Evolutionary conservation across 2,113 vertebrate species (phyloP).

Genomic region (Chinchilla lanigera): DNA sequence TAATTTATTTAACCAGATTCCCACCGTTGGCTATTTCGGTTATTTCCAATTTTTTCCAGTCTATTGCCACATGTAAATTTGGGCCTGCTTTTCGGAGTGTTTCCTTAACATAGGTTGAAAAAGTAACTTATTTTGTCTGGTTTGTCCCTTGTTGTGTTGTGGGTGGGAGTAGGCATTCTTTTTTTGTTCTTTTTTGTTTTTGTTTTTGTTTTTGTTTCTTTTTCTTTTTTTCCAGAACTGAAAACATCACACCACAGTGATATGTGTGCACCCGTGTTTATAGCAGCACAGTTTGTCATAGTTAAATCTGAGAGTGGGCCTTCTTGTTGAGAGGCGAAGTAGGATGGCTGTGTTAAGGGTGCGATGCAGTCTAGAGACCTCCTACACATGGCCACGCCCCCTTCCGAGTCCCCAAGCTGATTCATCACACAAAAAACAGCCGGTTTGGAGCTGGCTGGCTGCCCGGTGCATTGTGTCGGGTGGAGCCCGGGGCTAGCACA

Average conservation of each 20-base stretch:
- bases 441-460: constrained; percentile 21
- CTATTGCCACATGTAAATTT: neutral
- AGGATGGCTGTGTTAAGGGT: neutral
- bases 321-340: neutral
- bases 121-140: neutral
- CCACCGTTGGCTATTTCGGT: neutral
- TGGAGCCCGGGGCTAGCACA: constrained; percentile 44
- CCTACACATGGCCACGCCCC: neutral
- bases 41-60: neutral
- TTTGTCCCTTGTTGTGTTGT: neutral
- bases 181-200: too few relatives aligned
- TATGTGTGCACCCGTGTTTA: too few relatives aligned
- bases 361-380: neutral
- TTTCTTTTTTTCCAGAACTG: too few relatives aligned
- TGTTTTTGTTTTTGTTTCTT: too few relatives aligned
- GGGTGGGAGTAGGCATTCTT: neutral
- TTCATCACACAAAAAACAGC: constrained; percentile 18
- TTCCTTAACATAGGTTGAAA: neutral
- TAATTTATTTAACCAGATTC: neutral
- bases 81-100: neutral
- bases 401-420: constrained; percentile 8
- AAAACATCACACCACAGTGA: too few relatives aligned
- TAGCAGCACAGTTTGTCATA: too few relatives aligned
- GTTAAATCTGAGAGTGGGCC: too few relatives aligned
- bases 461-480: neutral